Conservation (phyloP, 1,140 invertebrate species). For the Trypoxylus dichotomus region DNA sequence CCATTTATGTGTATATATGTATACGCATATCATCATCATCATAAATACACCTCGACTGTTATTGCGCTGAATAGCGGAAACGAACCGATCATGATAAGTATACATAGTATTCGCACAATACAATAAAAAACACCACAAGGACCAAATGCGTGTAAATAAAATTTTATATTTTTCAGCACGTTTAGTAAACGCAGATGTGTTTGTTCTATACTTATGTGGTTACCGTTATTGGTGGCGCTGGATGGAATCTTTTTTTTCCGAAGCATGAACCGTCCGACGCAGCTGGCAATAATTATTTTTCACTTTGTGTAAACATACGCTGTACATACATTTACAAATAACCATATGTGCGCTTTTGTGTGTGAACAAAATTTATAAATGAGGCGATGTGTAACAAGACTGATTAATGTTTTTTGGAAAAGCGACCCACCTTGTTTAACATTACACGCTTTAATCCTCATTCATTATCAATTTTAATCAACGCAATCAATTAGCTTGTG, state of each 20-base stretch:
- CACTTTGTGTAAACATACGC: slow-evolving; percentile 3
- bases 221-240: background rate
- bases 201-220: background rate
- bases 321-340: slow-evolving; percentile 18
- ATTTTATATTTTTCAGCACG: slow-evolving; percentile 12
- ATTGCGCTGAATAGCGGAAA: background rate
- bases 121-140: background rate
- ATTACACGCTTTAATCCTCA: background rate
- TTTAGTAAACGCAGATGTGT: slow-evolving; percentile 19
- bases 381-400: background rate
- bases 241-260: background rate
- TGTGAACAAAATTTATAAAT: background rate
- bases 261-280: background rate
- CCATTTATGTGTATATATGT: no score
- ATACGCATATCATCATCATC: no score
- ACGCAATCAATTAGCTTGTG: background rate
- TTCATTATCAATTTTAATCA: background rate
- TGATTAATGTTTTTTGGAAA: slow-evolving; percentile 15
- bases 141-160: background rate
- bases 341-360: background rate
- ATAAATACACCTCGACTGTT: no score
- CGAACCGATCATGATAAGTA: background rate
- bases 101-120: background rate
- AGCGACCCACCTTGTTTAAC: background rate
- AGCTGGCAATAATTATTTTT: slow-evolving; percentile 19